phyloP scores from a whole-genome alignment of 2,113 vertebrate species.

The Sorex fumeus region DNA sequence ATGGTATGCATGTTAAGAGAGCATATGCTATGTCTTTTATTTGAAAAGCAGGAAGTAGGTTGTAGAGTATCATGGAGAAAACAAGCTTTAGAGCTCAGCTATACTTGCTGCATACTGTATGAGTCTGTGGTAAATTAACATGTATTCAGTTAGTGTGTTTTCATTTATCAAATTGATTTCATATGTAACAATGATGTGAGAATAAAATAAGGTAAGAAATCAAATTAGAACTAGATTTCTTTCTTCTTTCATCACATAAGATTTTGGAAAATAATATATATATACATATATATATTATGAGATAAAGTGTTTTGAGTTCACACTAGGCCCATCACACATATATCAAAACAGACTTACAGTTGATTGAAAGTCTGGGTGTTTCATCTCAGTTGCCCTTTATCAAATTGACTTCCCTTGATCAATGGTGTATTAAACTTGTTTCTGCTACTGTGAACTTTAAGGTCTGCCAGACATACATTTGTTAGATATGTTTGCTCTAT shows the following conservation, averaged over 20 bases:
- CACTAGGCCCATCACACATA: no score
- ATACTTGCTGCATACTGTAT: neutral
- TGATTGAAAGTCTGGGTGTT: neutral
- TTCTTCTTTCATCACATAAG: neutral
- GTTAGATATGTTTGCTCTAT: neutral
- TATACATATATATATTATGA: neutral
- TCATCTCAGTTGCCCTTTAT: neutral
- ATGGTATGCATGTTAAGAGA: constrained; percentile 9
- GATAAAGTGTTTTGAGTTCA: neutral
- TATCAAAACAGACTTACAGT: no score
- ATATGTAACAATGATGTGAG: constrained; percentile 12
- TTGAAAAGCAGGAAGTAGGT: neutral
- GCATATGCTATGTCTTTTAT: constrained; percentile 1
- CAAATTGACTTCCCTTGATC: neutral
- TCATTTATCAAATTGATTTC: constrained; percentile 47
- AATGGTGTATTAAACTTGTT: rapidly evolving
- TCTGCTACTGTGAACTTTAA: neutral
- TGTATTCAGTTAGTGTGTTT: constrained; percentile 23
- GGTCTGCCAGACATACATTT: no score
- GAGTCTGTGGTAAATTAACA: constrained; percentile 2
- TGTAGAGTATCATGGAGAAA: neutral
- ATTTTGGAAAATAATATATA: neutral
- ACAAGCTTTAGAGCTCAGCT: neutral
- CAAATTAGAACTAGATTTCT: neutral
- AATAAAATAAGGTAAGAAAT: constrained; percentile 60